Base-by-base conservation (phyloP, 2,113 vertebrate species). In the Haliaeetus leucogaster region DNA sequence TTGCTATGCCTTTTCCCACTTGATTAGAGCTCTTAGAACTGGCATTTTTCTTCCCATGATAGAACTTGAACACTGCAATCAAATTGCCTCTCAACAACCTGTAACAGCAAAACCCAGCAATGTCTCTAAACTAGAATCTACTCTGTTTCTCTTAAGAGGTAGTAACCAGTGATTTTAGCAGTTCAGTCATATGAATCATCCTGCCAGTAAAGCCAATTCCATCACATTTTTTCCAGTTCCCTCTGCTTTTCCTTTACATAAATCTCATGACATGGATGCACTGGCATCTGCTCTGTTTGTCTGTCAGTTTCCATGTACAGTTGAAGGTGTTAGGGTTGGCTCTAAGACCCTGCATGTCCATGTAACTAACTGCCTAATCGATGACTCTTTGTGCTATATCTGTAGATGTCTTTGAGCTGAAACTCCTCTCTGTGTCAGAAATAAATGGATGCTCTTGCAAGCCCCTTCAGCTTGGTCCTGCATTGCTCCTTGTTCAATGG, bases 1-100 rank as follows among this genome's bases (percentile, higher is more conserved):
- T 82, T 95, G 82, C 82, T 77, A 56, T 94, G 84, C 66, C 48
- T 88, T 86, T 93, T 3, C 48, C 32, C 52, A 48, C 73, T 94
- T 93, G 93, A 95, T 95, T 95, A 97, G 66, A 90, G 84, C 92
- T 86, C 85, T 88, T 72, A 40, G 72, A 85, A 76, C 65, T 67
- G 87, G 66, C 30, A 26, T 90, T 96, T 96, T 95, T 86, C 92
- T 96, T 87, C 67, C 87, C 20, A 4, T n/a, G 78, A 80, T n/a
- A 62, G 61, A 95, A 80, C 71, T 80, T 73, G 66, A 82, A 88
- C 45, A 4, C 53, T 92, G 70, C 93, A 96, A 96, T 95, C 92
- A 95, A 90, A 93, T 19, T 76, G 62, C 74, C 87, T 84, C 65
- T 93, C 87, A 80, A 66, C 53, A 91, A 80, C 73, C 78, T 95